phyloP scores from a whole-genome alignment of 2,113 vertebrate species.

The Anhinga rufa region DNA sequence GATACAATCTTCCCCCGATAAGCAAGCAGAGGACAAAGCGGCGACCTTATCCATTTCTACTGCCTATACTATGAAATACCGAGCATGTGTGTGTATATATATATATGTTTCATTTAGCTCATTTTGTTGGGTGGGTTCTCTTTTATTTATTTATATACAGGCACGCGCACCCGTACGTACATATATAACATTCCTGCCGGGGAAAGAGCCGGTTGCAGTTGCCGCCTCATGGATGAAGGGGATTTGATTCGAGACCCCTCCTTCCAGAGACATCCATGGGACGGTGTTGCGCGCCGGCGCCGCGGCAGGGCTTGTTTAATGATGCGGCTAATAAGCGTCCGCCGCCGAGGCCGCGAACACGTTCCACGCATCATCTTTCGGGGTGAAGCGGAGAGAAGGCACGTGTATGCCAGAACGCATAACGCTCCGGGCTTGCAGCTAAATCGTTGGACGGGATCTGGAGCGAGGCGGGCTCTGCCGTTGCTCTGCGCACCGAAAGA shows the following conservation, averaged over 20 bases:
- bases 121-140: background rate
- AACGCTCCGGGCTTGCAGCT: background rate
- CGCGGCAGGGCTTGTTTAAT: background rate
- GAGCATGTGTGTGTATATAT: too few relatives aligned
- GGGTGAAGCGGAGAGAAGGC: background rate
- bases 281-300: background rate
- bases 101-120: background rate
- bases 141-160: background rate
- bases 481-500: background rate
- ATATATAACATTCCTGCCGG: background rate
- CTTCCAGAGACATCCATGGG: fast-evolving
- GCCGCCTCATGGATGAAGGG: background rate
- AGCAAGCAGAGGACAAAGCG: slow-evolving; percentile 49
- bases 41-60: slow-evolving; percentile 44
- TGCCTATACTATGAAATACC: background rate
- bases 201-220: background rate
- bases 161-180: fast-evolving
- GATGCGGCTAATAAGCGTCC: background rate
- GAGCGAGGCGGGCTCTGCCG: background rate
- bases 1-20: slow-evolving; percentile 61
- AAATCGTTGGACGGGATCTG: background rate
- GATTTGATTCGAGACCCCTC: background rate
- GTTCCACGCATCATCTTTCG: background rate
- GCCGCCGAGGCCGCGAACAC: background rate
- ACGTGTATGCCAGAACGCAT: fast-evolving